These are phyloP conservation scores for Corythornis leucogaster DNA, from an alignment of 2,797 vertebrate genomes.

Conservation along the genomic window DNA sequence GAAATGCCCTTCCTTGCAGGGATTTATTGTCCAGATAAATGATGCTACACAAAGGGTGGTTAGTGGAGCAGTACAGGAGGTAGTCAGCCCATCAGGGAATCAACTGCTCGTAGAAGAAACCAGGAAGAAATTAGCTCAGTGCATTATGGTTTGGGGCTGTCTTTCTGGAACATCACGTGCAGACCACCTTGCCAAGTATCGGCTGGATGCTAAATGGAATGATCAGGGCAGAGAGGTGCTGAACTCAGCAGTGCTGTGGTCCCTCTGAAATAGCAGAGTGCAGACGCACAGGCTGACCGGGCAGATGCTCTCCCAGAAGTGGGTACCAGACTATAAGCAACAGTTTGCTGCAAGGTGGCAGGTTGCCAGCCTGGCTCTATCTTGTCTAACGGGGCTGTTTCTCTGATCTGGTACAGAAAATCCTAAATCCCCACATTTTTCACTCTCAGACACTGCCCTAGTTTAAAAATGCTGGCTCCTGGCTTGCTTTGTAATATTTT, in stretches of 20 bases:
- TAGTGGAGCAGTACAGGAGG: not conserved
- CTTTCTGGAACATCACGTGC: not conserved
- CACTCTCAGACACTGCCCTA: constrained; percentile 36
- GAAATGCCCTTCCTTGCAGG: not conserved
- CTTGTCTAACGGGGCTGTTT: not conserved
- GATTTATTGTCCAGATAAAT: not conserved
- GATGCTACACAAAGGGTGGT: not conserved
- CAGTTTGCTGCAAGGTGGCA: constrained; percentile 25
- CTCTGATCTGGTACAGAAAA: constrained; percentile 39
- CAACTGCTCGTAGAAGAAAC: not conserved
- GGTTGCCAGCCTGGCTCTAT: not conserved
- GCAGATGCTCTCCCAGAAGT: not conserved
- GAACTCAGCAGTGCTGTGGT: not conserved
- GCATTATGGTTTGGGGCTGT: not conserved
- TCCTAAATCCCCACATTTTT: constrained; percentile 38
- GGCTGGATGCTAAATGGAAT: rapidly evolving
- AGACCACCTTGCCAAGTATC: not conserved
- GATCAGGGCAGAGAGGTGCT: not conserved
- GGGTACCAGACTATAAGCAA: constrained; percentile 1
- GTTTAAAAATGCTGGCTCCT: constrained; percentile 32
- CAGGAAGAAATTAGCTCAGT: not conserved
- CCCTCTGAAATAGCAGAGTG: not conserved
- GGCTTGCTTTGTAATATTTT: constrained; percentile 59
- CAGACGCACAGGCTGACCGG: not conserved
- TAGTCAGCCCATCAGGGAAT: not conserved